These are phyloP conservation scores for Notodonta dromedarius DNA, from an alignment of 2,888 invertebrate genomes.

Conservation along the genomic window DNA sequence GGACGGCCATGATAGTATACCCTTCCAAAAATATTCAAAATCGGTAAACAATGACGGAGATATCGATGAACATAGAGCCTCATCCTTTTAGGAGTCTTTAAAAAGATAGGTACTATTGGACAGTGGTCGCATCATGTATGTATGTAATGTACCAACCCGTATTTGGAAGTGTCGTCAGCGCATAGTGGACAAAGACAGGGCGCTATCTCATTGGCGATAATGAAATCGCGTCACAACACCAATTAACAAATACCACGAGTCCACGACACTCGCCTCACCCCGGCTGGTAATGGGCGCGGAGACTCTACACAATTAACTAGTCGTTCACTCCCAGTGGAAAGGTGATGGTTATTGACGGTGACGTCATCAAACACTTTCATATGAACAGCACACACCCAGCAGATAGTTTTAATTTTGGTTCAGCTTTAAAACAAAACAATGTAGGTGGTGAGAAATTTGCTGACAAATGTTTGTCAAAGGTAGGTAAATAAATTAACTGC, in stretches of 20 bases:
- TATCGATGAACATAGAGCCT: too few species aligned
- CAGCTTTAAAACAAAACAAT: background rate
- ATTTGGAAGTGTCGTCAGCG: slow-evolving; percentile 1
- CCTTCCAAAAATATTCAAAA: too few species aligned
- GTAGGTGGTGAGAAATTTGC: too few species aligned
- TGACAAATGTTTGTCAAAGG: too few species aligned
- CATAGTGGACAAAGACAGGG: slow-evolving; percentile 17
- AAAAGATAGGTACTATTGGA: too few species aligned
- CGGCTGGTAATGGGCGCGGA: slow-evolving; percentile 62
- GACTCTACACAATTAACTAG: slow-evolving; percentile 70
- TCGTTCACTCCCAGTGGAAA: slow-evolving; percentile 49
- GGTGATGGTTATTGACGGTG: slow-evolving; percentile 38
- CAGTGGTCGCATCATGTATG: background rate
- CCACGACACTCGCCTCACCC: slow-evolving; percentile 67
- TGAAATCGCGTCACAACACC: slow-evolving; percentile 58
- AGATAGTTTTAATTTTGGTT: too few species aligned
- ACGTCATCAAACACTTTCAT: slow-evolving; percentile 40
- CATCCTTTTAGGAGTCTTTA: too few species aligned
- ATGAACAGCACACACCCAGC: slow-evolving; percentile 5
- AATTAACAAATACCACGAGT: slow-evolving; percentile 74
- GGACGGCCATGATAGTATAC: too few species aligned
- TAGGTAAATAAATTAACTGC: too few species aligned
- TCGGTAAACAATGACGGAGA: too few species aligned
- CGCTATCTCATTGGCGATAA: slow-evolving; percentile 51
- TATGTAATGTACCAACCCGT: background rate